phyloP scores from a whole-genome alignment of 2,888 invertebrate species.

The Therioaphis trifolii region DNA sequence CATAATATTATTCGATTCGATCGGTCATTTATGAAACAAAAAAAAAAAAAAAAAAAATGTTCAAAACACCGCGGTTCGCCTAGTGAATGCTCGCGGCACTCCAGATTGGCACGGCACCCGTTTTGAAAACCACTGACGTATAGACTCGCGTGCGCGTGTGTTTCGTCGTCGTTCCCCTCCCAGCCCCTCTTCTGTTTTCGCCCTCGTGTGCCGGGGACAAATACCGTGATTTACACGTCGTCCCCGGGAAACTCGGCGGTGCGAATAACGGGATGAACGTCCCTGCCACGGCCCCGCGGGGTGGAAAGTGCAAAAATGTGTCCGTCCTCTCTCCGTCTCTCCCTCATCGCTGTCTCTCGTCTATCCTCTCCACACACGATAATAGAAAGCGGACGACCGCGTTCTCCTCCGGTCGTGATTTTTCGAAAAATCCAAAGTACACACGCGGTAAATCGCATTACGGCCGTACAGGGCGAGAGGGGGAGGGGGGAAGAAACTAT shows the following conservation, averaged over 20 bases:
- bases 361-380: too few species aligned
- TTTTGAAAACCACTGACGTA: too few species aligned
- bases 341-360: not conserved
- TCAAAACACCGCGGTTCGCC: too few species aligned
- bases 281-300: conserved; percentile 19
- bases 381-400: not conserved
- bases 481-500: too few species aligned
- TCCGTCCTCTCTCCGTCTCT: not conserved
- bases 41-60: too few species aligned
- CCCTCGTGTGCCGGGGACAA: not conserved
- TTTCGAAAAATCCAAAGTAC: conserved; percentile 10
- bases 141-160: too few species aligned
- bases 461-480: not conserved
- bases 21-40: too few species aligned
- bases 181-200: not conserved
- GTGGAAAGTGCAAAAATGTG: conserved; percentile 61
- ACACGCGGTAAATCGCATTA: conserved; percentile 49
- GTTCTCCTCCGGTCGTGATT: conserved; percentile 37
- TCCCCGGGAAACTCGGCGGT: conserved; percentile 29
- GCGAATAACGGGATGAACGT: conserved; percentile 47
- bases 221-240: conserved; percentile 55
- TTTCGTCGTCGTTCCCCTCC: not conserved
- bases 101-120: too few species aligned
- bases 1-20: too few species aligned
- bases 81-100: not conserved